These are phyloP conservation scores for Epistrophella euchroma DNA, from an alignment of 2,888 invertebrate genomes.

Conservation along the genomic window DNA sequence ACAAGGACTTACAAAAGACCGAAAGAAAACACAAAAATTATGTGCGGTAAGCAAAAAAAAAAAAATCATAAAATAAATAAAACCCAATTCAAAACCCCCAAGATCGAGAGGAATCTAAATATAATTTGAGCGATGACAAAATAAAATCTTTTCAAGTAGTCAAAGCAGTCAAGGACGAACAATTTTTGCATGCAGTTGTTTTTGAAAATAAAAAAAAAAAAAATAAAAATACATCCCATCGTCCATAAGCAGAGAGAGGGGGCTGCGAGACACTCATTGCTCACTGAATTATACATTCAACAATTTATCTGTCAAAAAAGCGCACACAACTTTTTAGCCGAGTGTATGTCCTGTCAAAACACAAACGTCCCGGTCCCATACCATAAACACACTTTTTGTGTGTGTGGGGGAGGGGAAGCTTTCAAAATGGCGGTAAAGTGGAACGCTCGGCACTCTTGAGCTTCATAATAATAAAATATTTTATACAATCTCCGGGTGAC, in stretches of 20 bases:
- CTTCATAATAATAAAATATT: slow-evolving; percentile 61
- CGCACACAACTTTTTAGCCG: background rate
- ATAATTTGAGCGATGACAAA: slow-evolving; percentile 69
- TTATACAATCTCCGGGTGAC: slow-evolving; percentile 30
- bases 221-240: slow-evolving; percentile 27
- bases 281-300: slow-evolving; percentile 68
- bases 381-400: background rate
- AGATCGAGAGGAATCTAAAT: slow-evolving; percentile 52
- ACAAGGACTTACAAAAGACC: background rate
- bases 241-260: slow-evolving; percentile 6
- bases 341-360: slow-evolving; percentile 39
- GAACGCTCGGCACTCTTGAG: slow-evolving; percentile 39
- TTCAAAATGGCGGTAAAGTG: slow-evolving; percentile 55
- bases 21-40: background rate
- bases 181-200: slow-evolving; percentile 10
- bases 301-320: slow-evolving; percentile 67
- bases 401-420: background rate
- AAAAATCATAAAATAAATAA: slow-evolving; percentile 28
- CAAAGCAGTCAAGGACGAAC: slow-evolving; percentile 41
- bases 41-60: slow-evolving; percentile 36
- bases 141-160: slow-evolving; percentile 53
- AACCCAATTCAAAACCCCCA: slow-evolving; percentile 3
- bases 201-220: background rate
- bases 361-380: slow-evolving; percentile 1
- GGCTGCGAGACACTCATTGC: slow-evolving; percentile 3